Base-by-base conservation (phyloP, 1,140 invertebrate species). In the Bombyx mori region DNA sequence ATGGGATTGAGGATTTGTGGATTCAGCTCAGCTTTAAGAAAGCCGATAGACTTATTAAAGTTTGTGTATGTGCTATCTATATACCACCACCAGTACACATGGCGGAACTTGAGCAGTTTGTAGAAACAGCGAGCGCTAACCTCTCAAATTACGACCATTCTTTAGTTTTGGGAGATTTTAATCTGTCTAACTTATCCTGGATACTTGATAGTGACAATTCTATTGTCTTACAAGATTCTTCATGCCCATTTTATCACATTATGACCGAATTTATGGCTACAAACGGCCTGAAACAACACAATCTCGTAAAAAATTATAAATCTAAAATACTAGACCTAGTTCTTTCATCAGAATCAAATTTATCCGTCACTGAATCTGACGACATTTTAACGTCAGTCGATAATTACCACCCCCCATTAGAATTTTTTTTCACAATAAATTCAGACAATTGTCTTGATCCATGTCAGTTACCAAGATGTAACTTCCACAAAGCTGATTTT, bases 1-100 rank as follows among this genome's bases (percentile, higher is more conserved):
- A 51, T 63, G 52, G n/a, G n/a, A n/a, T n/a, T 45, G 61, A 66
- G 43, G 61, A 66, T 42, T n/a, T 66, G 3, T 67, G 65, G 59
- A 26, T 63, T 9, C 46, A 18, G 35, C 22, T 63, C 3, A 48
- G 60, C 8, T 45, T 50, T 6, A 26, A 7, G n/a, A n/a, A n/a
- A n/a, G n/a, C n/a, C n/a, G n/a, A 10, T 18, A 44, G 49, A 44
- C 42, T 9, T 53, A 8, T 44, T 35, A 44, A 56, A 59, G n/a
- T 50, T 9, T 52, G 35, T 54, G 18, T 63, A 43, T 63, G 65
- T 52, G 50, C 45, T 18, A 18, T 61, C 5, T 67, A 67, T 44
- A 26, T 63, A 42, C 49, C 61, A 8, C 58, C 58, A n/a, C 58
- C 65, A 18, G 45, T 61, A 7, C 45, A 35, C 42, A 5, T 9